Evolutionary conservation across 2,113 vertebrate species (phyloP).

Genomic region (Cheilinus undulatus): DNA sequence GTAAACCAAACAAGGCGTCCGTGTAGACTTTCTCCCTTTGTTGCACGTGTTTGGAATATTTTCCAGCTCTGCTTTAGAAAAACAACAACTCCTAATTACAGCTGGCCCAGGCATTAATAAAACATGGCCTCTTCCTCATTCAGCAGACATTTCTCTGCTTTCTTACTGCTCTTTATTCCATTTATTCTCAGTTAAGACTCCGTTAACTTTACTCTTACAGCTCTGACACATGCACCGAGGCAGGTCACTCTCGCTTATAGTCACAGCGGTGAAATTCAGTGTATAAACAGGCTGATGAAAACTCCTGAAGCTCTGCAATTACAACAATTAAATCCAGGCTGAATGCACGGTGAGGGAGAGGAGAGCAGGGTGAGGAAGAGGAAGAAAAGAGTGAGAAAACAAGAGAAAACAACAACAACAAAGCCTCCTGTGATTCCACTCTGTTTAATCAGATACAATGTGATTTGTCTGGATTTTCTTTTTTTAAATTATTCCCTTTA

Average conservation of each 20-base stretch:
- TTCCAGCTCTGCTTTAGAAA: constrained; percentile 60
- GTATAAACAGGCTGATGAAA: constrained; percentile 26
- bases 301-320: constrained; percentile 65
- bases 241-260: constrained; percentile 31
- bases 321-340: constrained; percentile 70
- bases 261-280: constrained; percentile 2
- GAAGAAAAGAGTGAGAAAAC: constrained; percentile 21
- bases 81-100: constrained; percentile 78
- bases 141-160: constrained; percentile 42
- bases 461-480: constrained; percentile 76
- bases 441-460: constrained; percentile 81
- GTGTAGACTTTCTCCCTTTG: constrained; percentile 60
- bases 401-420: constrained; percentile 60
- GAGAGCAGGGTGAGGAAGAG: constrained; percentile 17
- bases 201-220: constrained; percentile 64
- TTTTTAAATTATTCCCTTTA: constrained; percentile 81
- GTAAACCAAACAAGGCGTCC: constrained; percentile 68
- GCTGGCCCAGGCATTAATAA: constrained; percentile 74
- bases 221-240: constrained; percentile 27
- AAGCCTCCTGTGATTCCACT: constrained; percentile 70
- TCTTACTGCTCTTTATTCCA: constrained; percentile 47
- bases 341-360: constrained; percentile 26
- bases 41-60: constrained; percentile 59
- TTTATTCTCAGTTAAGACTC: constrained; percentile 57
- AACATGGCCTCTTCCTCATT: constrained; percentile 72